Conservation (phyloP, 2,113 vertebrate species). For the Tinamus guttatus region DNA sequence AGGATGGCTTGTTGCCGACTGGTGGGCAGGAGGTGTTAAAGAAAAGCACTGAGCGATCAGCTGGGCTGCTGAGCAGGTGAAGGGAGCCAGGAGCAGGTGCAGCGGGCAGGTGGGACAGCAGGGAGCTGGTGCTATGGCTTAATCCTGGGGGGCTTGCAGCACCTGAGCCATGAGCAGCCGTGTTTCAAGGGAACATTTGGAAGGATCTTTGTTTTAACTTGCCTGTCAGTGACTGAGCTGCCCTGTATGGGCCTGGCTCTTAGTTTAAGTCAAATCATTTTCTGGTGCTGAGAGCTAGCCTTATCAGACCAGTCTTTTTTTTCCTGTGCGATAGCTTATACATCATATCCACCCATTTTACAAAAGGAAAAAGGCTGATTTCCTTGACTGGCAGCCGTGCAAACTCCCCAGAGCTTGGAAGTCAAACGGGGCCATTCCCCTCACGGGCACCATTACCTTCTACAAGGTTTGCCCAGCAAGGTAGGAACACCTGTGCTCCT, state of each 20-base stretch:
- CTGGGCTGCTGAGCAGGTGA: neutral
- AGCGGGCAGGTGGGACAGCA: neutral
- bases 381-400: neutral
- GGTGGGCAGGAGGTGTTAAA: neutral
- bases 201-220: neutral
- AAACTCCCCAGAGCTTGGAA: neutral
- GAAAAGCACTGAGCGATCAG: neutral
- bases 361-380: neutral
- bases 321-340: neutral
- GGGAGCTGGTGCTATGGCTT: neutral
- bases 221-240: neutral
- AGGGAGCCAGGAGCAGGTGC: neutral
- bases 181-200: neutral
- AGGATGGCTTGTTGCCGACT: neutral
- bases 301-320: neutral
- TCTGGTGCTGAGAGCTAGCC: neutral
- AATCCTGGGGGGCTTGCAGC: neutral
- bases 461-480: rapidly evolving
- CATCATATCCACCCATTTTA: neutral
- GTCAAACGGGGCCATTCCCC: rapidly evolving
- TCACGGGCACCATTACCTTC: rapidly evolving
- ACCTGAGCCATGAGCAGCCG: neutral
- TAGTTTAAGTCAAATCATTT: neutral
- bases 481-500: rapidly evolving
- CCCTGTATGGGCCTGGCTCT: neutral